Conservation (phyloP, 2,797 vertebrate species). For the Micrastur ruficollis region DNA sequence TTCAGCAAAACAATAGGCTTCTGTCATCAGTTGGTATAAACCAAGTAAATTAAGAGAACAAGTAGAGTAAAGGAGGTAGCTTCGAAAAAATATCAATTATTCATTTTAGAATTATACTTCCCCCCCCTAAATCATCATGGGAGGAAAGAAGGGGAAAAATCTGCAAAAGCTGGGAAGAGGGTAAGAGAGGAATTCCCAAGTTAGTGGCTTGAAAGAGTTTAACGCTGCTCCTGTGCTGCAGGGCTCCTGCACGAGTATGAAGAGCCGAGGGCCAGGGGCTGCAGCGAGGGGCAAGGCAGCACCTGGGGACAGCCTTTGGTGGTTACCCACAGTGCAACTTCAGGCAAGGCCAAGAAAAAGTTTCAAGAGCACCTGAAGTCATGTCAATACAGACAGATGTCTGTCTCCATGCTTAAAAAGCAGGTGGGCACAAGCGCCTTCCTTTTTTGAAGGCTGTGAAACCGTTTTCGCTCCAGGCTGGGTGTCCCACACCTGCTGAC, state of each 20-base stretch:
- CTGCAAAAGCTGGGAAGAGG: background rate
- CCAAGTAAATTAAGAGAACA: slow-evolving; percentile 80
- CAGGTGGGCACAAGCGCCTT: background rate
- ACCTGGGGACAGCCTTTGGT: accelerated
- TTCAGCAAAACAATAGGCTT: slow-evolving; percentile 84
- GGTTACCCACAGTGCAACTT: background rate
- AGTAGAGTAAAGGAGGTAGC: slow-evolving; percentile 67
- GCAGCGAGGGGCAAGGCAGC: background rate
- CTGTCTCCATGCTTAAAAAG: background rate
- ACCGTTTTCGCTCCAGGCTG: background rate
- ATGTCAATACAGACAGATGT: accelerated
- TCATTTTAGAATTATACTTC: slow-evolving; percentile 62
- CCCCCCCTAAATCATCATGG: background rate
- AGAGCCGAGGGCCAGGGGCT: accelerated
- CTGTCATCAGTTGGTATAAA: slow-evolving; percentile 82
- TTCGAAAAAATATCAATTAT: slow-evolving; percentile 67
- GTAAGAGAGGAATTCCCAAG: background rate
- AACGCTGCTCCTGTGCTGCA: accelerated
- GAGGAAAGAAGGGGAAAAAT: background rate
- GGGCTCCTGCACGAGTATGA: accelerated
- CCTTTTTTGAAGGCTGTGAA: background rate
- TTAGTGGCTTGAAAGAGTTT: background rate
- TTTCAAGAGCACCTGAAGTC: background rate
- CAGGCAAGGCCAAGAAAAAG: background rate
- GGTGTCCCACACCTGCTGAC: background rate